Percentiles rank a stretch among this genome's conserved stretches.
These are phyloP conservation scores for Pseudolaguvia tuberculata DNA, from an alignment of 2,113 vertebrate genomes.

Conservation along the genomic window DNA sequence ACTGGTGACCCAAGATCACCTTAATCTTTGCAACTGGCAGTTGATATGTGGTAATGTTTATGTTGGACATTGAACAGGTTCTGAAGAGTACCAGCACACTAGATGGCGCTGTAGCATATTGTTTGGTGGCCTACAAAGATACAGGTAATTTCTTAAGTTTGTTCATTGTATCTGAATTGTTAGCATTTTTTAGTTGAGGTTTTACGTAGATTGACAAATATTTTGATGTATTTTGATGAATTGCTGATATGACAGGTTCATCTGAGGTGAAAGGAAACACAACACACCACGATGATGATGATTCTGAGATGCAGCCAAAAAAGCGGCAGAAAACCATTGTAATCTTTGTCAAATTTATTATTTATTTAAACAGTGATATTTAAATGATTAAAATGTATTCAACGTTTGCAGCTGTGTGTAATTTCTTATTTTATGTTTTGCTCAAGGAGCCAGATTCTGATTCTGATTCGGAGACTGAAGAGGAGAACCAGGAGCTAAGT, in stretches of 20 bases:
- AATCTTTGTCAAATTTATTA: constrained; percentile 46
- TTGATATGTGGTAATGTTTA: neutral
- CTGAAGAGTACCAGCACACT: constrained; percentile 72
- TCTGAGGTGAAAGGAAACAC: constrained; percentile 73
- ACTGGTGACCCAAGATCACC: no score
- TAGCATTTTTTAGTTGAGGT: no score
- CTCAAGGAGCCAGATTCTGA: constrained; percentile 41
- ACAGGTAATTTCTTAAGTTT: constrained; percentile 61
- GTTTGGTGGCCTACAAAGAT: constrained; percentile 68
- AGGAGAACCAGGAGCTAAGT: constrained; percentile 63
- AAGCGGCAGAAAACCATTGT: constrained; percentile 74
- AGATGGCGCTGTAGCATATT: constrained; percentile 79
- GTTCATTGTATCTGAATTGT: no score
- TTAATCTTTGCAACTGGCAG: neutral
- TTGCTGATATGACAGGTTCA: constrained; percentile 50
- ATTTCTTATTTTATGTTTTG: neutral
- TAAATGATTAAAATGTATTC: neutral
- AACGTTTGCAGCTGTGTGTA: neutral
- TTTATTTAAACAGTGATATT: neutral
- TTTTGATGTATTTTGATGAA: neutral
- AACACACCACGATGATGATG: constrained; percentile 59
- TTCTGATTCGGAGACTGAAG: constrained; percentile 28
- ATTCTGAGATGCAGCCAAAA: constrained; percentile 48
- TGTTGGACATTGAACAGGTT: constrained; percentile 64
- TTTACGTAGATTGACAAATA: neutral